phyloP scores from a whole-genome alignment of 1,140 invertebrate species.

The Procambarus clarkii region DNA sequence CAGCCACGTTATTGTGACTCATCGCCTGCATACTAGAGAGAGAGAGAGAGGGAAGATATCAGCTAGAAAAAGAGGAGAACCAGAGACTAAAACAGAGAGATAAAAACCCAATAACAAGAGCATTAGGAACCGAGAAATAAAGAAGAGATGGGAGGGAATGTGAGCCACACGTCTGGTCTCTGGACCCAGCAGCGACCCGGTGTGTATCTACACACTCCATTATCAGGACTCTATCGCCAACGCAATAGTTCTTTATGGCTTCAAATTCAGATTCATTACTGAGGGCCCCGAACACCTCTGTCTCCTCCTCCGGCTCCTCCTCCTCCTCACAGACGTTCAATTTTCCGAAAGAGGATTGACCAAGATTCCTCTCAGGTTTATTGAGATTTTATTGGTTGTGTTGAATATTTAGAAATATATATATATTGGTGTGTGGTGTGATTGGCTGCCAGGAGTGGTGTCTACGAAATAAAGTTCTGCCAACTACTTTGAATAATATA shows the following conservation, averaged over 20 bases:
- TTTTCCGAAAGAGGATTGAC: too few species aligned
- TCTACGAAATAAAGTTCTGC: too few species aligned
- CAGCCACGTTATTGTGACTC: too few species aligned
- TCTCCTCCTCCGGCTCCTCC: background rate
- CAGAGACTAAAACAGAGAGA: background rate
- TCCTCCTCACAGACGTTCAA: background rate
- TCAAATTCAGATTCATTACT: slow-evolving; percentile 30
- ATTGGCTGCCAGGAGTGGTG: background rate
- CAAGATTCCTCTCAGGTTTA: too few species aligned
- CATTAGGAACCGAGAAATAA: background rate
- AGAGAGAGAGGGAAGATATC: too few species aligned
- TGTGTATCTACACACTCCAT: background rate
- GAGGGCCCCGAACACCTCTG: background rate
- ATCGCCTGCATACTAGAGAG: too few species aligned
- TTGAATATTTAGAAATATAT: too few species aligned
- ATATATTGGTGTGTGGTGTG: background rate
- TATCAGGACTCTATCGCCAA: background rate
- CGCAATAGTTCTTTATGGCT: background rate
- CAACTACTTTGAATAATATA: too few species aligned
- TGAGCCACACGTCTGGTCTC: too few species aligned
- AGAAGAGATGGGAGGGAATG: slow-evolving; percentile 1
- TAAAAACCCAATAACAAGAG: background rate
- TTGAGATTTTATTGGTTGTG: too few species aligned
- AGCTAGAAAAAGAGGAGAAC: too few species aligned
- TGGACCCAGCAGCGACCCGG: too few species aligned